phyloP scores from a whole-genome alignment of 2,797 vertebrate species.

The Zenarchopterus dispar region DNA sequence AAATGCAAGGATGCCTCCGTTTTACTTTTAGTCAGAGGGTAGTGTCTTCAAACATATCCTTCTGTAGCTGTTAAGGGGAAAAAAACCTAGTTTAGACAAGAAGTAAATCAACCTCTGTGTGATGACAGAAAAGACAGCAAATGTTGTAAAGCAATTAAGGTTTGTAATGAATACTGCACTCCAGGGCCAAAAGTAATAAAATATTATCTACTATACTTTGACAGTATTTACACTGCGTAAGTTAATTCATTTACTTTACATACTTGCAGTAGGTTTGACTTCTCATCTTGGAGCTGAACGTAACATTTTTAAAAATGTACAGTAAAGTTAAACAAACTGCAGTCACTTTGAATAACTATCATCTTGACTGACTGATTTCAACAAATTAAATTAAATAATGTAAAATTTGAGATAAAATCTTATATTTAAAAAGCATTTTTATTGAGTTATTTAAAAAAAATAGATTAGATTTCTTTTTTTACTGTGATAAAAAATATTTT shows the following conservation, averaged over 20 bases:
- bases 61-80: conserved; percentile 21
- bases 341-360: no score
- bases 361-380: no score
- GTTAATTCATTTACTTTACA: conserved; percentile 26
- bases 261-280: conserved; percentile 7
- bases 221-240: conserved; percentile 18
- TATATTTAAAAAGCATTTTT: no score
- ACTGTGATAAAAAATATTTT: no score
- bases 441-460: no score
- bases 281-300: conserved; percentile 10
- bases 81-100: conserved; percentile 28
- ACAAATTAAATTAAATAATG: no score
- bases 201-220: conserved; percentile 26
- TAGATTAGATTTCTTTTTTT: no score
- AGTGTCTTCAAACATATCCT: conserved; percentile 41
- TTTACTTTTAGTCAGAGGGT: conserved; percentile 42
- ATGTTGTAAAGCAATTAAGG: conserved; percentile 66
- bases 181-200: conserved; percentile 48
- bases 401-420: no score
- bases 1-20: conserved; percentile 38
- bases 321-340: no score
- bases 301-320: not conserved
- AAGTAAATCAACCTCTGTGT: conserved; percentile 53
- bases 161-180: conserved; percentile 46
- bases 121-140: conserved; percentile 64